These are phyloP conservation scores for Rhinoptilus africanus DNA, from an alignment of 2,113 vertebrate genomes.

Conservation along the genomic window DNA sequence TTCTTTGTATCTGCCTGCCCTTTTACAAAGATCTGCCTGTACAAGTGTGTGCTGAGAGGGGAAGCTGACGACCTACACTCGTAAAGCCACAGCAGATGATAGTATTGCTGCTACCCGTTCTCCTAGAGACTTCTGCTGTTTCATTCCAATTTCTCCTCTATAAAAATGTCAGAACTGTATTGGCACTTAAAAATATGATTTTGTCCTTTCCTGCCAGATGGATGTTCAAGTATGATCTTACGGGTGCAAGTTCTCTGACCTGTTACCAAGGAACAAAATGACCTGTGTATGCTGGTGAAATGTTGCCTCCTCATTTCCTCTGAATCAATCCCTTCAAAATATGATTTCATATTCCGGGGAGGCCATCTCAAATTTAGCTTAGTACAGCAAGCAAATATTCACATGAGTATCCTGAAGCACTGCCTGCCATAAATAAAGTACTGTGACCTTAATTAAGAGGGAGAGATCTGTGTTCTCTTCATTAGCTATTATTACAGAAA, in stretches of 20 bases:
- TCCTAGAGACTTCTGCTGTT: background rate
- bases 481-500: background rate
- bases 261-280: background rate
- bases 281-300: background rate
- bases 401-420: background rate
- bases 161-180: background rate
- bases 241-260: background rate
- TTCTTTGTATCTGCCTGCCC: background rate
- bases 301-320: background rate
- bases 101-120: background rate
- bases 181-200: background rate
- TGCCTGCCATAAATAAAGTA: background rate
- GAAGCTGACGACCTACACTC: background rate
- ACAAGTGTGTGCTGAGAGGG: background rate
- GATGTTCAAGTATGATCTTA: background rate
- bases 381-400: background rate
- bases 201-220: background rate
- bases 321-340: background rate
- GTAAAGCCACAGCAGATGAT: background rate
- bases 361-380: background rate
- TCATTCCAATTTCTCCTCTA: background rate
- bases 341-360: background rate
- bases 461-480: background rate
- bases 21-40: background rate
- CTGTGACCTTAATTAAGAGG: background rate